These are phyloP conservation scores for Euborellia annulipes DNA, from an alignment of 1,140 invertebrate species.

Conservation along the genomic window DNA sequence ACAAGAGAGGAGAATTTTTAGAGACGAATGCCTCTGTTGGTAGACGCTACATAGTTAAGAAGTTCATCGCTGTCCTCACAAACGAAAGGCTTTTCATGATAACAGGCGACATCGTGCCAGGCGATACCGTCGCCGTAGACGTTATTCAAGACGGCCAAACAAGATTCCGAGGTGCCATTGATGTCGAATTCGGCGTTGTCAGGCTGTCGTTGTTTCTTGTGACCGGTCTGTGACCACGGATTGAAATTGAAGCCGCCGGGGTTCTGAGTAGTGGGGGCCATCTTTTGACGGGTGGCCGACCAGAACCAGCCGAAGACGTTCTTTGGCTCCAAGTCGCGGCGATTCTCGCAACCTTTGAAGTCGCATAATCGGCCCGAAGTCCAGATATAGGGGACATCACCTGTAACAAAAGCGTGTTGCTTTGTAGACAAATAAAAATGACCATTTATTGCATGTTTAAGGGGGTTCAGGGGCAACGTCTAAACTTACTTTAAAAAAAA, in stretches of 20 bases:
- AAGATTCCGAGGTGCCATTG: constrained; percentile 74
- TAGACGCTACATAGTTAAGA: constrained; percentile 63
- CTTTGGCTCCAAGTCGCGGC: constrained; percentile 72
- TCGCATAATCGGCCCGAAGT: constrained; percentile 78
- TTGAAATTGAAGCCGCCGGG: constrained; percentile 58
- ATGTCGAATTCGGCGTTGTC: constrained; percentile 86
- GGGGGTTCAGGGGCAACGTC: too few species aligned
- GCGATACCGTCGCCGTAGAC: constrained; percentile 81
- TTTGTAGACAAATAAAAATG: too few species aligned
- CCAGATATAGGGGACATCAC: constrained; percentile 85
- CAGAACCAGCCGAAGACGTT: constrained; percentile 81
- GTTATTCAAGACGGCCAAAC: constrained; percentile 67
- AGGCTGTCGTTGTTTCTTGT: constrained; percentile 73
- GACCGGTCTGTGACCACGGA: constrained; percentile 75
- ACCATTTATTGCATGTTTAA: too few species aligned
- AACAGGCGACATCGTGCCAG: constrained; percentile 85
- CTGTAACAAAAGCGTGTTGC: too few species aligned
- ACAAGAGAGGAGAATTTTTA: constrained; percentile 27
- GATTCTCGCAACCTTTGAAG: constrained; percentile 79
- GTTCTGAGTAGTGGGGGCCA: constrained; percentile 59
- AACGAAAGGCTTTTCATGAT: constrained; percentile 78
- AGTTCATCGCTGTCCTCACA: constrained; percentile 80
- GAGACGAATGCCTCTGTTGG: constrained; percentile 60
- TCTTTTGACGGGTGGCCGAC: constrained; percentile 77
- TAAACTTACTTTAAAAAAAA: too few species aligned